phyloP scores from a whole-genome alignment of 1,140 invertebrate species.

The Drosophila baimaii region DNA sequence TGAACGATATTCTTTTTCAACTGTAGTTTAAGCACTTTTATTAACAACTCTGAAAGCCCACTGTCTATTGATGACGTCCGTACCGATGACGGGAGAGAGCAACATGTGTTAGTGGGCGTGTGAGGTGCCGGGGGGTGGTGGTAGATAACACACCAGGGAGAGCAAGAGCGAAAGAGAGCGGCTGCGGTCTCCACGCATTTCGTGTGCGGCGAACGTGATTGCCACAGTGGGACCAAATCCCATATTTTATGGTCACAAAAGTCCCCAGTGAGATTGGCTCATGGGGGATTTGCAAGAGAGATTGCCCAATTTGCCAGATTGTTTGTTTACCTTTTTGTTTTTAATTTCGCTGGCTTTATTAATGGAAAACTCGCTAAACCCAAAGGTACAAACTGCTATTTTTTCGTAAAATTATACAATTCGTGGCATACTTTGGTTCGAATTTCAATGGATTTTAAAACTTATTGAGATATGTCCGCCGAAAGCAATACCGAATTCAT shows the following conservation, averaged over 20 bases:
- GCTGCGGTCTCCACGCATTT: slow-evolving; percentile 53
- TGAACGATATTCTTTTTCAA: too few relatives aligned
- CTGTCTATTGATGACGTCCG: slow-evolving; percentile 41
- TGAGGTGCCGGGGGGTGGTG: slow-evolving; percentile 12
- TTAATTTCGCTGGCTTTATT: background rate
- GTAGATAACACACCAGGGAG: slow-evolving; percentile 8
- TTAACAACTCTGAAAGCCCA: too few relatives aligned
- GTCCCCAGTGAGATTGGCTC: slow-evolving; percentile 3
- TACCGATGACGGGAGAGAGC: slow-evolving; percentile 11
- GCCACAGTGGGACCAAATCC: slow-evolving; percentile 54
- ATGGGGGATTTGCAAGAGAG: background rate
- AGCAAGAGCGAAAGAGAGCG: slow-evolving; percentile 26
- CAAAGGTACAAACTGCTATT: too few relatives aligned
- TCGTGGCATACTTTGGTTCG: too few relatives aligned
- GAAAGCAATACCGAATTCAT: too few relatives aligned
- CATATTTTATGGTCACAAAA: background rate
- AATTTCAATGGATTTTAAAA: too few relatives aligned
- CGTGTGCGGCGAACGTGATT: slow-evolving; percentile 76
- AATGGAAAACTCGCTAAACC: background rate
- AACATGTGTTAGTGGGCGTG: slow-evolving; percentile 39
- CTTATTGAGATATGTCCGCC: too few relatives aligned
- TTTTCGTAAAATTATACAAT: too few relatives aligned
- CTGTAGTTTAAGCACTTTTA: too few relatives aligned
- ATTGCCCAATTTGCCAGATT: slow-evolving; percentile 15
- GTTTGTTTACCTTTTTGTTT: slow-evolving; percentile 2